Evolutionary conservation across 2,113 vertebrate species (phyloP).

Genomic region (Dromiciops gliroides): DNA sequence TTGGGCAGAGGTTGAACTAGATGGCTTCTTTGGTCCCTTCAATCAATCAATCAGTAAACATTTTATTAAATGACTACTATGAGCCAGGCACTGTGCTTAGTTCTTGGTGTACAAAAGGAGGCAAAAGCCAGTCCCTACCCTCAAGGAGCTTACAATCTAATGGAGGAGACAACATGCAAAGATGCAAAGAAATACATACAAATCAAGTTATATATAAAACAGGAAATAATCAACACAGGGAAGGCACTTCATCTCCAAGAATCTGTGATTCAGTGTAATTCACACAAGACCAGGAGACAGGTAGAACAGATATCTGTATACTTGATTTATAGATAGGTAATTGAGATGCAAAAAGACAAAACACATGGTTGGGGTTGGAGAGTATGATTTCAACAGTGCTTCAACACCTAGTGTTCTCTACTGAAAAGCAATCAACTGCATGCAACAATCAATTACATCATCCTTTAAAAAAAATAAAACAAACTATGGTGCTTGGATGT

Average conservation of each 20-base stretch:
- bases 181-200: neutral
- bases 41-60: neutral
- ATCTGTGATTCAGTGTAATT: neutral
- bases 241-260: neutral
- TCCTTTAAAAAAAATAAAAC: neutral
- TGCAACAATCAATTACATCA: neutral
- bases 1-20: neutral
- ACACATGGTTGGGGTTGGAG: neutral
- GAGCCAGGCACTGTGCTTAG: neutral
- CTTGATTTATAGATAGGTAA: neutral
- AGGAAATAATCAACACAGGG: neutral
- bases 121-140: neutral
- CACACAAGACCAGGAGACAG: neutral
- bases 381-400: neutral
- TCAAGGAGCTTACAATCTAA: neutral
- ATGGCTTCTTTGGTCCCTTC: neutral
- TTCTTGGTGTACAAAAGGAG: neutral
- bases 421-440: neutral
- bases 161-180: neutral
- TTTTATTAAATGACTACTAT: neutral
- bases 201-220: neutral
- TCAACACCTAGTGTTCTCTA: neutral
- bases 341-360: neutral
- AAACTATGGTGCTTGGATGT: neutral
- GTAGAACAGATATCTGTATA: neutral